Base-by-base conservation (phyloP, 2,888 invertebrate species). In the Ptychoptera albimana region DNA sequence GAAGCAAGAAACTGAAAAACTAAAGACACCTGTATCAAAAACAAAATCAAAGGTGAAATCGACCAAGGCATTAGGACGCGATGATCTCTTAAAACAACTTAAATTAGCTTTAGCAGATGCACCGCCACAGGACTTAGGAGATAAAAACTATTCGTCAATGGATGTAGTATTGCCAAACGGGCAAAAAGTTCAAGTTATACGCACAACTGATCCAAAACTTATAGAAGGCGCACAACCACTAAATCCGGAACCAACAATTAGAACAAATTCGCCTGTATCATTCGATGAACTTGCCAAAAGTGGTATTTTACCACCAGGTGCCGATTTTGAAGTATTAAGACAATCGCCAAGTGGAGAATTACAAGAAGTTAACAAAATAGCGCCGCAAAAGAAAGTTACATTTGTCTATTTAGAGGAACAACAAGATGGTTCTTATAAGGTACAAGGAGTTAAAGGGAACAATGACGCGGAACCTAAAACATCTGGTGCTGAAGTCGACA, bases 341-440 rank as follows among this genome's bases (percentile, higher is more conserved):
- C 84, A 85, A 44, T 72, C 77, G 13, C 77, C 75, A 38, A 77
- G 77, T 49, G 85, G 84, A 2, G 77, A 79, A 55, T 63, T 83
- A 0, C 81, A 82, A 58, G 75, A 79, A 55, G 71, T 82, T 1
- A 69, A 71, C 0, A 37, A 44, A 40, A 60, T 74, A 36, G 71
- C 77, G 1, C 72, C 72, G 29, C 69, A 72, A 39, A 86, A 86
- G 63, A 85, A 86, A 58, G 85, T 87, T 0, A 87, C 87, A 1
- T 87, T 87, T 54, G 87, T 88, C 1, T 79, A 87, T 38, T 66
- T 88, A 10, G 87, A 87, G 61, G 87, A 88, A 58, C 87, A 87
- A 58, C 74, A 81, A 5, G 87, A 87, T 54, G 87, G 87, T 7
- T 81, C 82, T 16, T 82, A 82, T 51, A 86, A 86, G 63, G 85